phyloP scores from a whole-genome alignment of 2,888 invertebrate species.

The Ectropis crepuscularia region DNA sequence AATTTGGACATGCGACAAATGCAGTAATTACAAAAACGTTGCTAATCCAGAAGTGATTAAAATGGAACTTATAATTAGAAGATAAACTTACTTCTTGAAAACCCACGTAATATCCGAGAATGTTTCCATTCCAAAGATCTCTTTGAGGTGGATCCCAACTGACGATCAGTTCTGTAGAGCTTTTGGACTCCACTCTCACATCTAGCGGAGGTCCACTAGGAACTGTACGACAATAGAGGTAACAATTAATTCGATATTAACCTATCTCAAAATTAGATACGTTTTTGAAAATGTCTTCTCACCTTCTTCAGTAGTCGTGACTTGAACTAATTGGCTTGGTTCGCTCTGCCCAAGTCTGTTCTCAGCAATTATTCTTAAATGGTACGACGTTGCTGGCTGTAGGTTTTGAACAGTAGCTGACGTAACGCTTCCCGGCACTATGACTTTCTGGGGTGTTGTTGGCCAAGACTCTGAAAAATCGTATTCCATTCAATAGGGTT shows the following conservation, averaged over 20 bases:
- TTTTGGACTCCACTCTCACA: slow-evolving; percentile 92
- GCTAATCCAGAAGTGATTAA: too few relatives aligned
- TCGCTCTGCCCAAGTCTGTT: slow-evolving; percentile 95
- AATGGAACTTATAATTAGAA: not conserved
- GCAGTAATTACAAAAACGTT: too few relatives aligned
- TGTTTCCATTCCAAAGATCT: slow-evolving; percentile 94
- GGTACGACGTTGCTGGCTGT: slow-evolving; percentile 94
- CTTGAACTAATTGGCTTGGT: slow-evolving; percentile 93
- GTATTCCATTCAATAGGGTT: slow-evolving; percentile 11
- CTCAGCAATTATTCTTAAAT: slow-evolving; percentile 94
- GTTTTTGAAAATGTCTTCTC: slow-evolving; percentile 30
- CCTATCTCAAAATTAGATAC: not conserved
- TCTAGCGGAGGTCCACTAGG: slow-evolving; percentile 93
- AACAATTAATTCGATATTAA: not conserved
- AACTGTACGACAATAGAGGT: slow-evolving; percentile 68
- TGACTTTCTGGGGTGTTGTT: slow-evolving; percentile 91
- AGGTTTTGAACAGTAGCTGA: slow-evolving; percentile 92
- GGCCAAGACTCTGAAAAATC: slow-evolving; percentile 90
- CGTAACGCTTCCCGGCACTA: slow-evolving; percentile 93
- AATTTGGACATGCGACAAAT: too few relatives aligned
- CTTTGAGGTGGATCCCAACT: slow-evolving; percentile 95
- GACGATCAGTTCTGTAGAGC: slow-evolving; percentile 93
- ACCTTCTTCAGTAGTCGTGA: slow-evolving; percentile 94
- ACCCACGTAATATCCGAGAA: slow-evolving; percentile 94
- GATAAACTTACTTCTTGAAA: slow-evolving; percentile 87